phyloP scores from a whole-genome alignment of 2,888 invertebrate genomes.

The Drosophila trichaetosa region DNA sequence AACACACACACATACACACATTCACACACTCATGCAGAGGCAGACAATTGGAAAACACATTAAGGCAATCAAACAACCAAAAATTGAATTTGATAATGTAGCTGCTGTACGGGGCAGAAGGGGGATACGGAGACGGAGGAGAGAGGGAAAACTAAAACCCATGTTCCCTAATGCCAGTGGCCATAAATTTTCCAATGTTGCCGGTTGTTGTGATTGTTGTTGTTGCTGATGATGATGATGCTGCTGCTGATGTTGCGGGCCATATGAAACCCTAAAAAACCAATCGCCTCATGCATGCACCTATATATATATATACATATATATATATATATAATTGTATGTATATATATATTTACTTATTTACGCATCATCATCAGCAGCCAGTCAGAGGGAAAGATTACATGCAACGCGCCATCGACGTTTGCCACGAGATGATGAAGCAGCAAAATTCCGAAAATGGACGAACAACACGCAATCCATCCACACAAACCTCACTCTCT shows the following conservation, averaged over 20 bases:
- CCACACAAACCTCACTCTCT: neutral
- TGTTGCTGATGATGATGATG: neutral
- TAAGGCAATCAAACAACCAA: conserved; percentile 76
- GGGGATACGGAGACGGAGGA: neutral
- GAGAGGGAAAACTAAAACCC: conserved; percentile 60
- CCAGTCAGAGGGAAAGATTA: conserved; percentile 58
- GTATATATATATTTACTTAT: conserved; percentile 33
- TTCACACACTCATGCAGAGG: conserved; percentile 19
- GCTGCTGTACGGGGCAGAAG: conserved; percentile 3
- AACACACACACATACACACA: conserved; percentile 22
- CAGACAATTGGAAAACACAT: conserved; percentile 78
- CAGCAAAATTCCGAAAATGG: conserved; percentile 78
- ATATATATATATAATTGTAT: conserved; percentile 33
- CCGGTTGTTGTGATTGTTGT: conserved; percentile 32
- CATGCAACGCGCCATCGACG: conserved; percentile 56
- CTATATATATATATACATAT: neutral
- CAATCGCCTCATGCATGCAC: conserved; percentile 44
- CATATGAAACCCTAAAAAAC: conserved; percentile 71
- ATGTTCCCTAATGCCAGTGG: conserved; percentile 75
- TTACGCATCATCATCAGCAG: conserved; percentile 55
- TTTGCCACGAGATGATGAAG: conserved; percentile 73
- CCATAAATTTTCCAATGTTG: conserved; percentile 74
- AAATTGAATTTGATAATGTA: conserved; percentile 79
- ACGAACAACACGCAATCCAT: conserved; percentile 75
- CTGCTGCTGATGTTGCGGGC: conserved; percentile 40